These are phyloP conservation scores for Hypothenemus hampei DNA, from an alignment of 1,140 invertebrate genomes.

Conservation along the genomic window DNA sequence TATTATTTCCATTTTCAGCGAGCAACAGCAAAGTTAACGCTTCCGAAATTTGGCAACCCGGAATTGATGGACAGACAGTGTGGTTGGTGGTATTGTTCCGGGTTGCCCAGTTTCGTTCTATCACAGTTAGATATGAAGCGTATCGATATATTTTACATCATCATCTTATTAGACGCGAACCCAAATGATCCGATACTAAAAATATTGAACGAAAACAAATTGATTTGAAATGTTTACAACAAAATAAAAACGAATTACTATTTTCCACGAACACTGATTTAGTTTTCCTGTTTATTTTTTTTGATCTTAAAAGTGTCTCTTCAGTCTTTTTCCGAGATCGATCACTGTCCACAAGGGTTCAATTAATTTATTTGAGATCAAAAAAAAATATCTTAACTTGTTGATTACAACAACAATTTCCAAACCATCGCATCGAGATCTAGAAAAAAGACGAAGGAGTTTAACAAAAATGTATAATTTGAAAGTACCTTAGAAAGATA, in stretches of 20 bases:
- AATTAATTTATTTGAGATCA: neutral
- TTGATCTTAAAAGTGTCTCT: too few relatives aligned
- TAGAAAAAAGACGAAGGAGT: too few relatives aligned
- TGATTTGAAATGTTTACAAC: neutral
- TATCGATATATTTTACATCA: slow-evolving; percentile 11
- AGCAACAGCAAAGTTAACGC: neutral
- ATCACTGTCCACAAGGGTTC: neutral
- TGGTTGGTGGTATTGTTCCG: neutral
- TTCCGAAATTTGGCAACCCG: neutral
- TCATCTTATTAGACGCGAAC: neutral
- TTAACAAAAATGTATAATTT: neutral
- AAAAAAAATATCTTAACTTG: neutral
- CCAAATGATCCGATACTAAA: neutral
- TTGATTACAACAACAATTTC: neutral
- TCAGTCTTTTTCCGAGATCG: too few relatives aligned
- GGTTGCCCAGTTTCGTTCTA: neutral
- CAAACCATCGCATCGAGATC: too few relatives aligned
- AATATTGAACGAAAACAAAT: slow-evolving; percentile 3
- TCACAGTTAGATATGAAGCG: slow-evolving; percentile 17
- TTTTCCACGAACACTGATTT: neutral
- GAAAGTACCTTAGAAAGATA: neutral
- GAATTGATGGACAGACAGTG: too few relatives aligned
- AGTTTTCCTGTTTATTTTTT: too few relatives aligned
- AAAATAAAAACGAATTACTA: neutral
- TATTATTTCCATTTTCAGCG: neutral